Evolutionary conservation across 2,113 vertebrate genomes (phyloP).

Genomic region (Ovis aries): DNA sequence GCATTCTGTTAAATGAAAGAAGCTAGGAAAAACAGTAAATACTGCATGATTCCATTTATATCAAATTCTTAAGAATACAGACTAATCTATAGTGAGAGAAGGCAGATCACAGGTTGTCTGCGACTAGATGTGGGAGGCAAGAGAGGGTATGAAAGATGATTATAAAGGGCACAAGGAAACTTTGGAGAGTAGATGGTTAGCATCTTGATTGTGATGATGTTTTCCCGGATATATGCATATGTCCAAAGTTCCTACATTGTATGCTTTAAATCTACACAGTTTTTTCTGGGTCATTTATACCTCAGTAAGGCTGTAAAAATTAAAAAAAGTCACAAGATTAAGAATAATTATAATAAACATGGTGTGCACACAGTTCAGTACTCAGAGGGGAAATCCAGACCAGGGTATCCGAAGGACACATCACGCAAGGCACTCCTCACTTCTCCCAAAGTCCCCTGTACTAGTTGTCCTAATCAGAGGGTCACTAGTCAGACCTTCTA

Average conservation of each 20-base stretch:
- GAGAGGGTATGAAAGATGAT: background rate
- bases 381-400: background rate
- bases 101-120: background rate
- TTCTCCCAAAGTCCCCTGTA: background rate
- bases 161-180: background rate
- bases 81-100: background rate
- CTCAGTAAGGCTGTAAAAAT: background rate
- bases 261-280: background rate
- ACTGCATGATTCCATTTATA: background rate
- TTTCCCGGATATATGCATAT: background rate
- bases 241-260: background rate
- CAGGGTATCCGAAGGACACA: background rate
- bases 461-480: background rate
- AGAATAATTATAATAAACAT: background rate
- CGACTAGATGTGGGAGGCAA: background rate
- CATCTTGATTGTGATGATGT: background rate
- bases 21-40: background rate
- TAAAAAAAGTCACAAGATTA: background rate
- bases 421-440: fast-evolving
- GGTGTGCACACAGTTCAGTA: background rate
- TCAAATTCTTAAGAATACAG: background rate
- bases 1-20: background rate
- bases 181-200: background rate
- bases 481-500: background rate
- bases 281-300: background rate